A percentile compares a stretch with the other conserved stretches of the same genome.
These are phyloP conservation scores for Meloidogyne hapla DNA, from an alignment of 1,140 invertebrate species.

Conservation along the genomic window DNA sequence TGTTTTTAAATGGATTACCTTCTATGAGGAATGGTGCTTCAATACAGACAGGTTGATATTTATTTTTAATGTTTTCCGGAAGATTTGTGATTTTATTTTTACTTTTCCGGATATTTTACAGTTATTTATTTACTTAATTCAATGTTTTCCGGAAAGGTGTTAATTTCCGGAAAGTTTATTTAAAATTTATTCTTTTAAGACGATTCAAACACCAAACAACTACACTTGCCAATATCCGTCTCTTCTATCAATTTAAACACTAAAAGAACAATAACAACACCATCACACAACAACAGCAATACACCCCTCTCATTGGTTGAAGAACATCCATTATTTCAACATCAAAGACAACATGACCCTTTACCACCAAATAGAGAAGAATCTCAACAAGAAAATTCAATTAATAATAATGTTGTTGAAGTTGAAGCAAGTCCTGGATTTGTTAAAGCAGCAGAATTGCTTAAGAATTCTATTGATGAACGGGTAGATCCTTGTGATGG, in stretches of 20 bases:
- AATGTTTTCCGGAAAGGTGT: not conserved
- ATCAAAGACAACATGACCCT: not conserved
- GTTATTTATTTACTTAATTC: not conserved
- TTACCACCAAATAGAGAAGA: not conserved
- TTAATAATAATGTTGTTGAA: constrained; percentile 35
- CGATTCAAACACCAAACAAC: not conserved
- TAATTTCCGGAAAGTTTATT: not conserved
- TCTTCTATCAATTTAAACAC: not conserved
- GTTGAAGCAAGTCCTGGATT: constrained; percentile 41
- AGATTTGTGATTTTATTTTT: not conserved
- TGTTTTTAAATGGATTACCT: not conserved
- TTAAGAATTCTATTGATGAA: constrained; percentile 45
- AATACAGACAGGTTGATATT: not conserved
- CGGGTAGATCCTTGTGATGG: constrained; percentile 56
- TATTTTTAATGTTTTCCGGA: not conserved
- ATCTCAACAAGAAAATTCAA: constrained; percentile 19
- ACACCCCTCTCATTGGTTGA: not conserved
- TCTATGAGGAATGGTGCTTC: not conserved
- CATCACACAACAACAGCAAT: constrained; percentile 13
- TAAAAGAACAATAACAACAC: not conserved
- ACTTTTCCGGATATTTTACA: not conserved
- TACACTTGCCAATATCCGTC: not conserved
- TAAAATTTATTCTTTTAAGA: not conserved
- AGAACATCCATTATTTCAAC: constrained; percentile 5
- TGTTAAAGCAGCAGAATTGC: constrained; percentile 51